These are phyloP conservation scores for Drosophila formosana DNA, from an alignment of 2,888 invertebrate genomes.

Conservation along the genomic window DNA sequence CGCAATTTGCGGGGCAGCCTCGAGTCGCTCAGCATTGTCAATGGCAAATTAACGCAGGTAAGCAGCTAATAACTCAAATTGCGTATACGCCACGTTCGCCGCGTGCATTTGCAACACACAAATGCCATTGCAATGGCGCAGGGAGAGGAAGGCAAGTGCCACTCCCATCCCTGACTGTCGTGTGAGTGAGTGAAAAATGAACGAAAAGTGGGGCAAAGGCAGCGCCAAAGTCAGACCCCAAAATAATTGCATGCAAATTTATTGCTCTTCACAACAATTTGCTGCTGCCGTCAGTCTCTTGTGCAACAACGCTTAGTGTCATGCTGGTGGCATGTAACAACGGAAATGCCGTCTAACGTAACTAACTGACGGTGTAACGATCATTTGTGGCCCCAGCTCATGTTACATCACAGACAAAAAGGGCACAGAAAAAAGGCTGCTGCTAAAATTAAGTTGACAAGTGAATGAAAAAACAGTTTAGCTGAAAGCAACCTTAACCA, in stretches of 20 bases:
- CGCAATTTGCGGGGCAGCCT: slow-evolving; percentile 90
- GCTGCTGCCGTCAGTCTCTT: slow-evolving; percentile 22
- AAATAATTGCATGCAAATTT: slow-evolving; percentile 59
- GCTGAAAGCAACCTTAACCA: no score
- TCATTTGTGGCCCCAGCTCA: slow-evolving; percentile 33
- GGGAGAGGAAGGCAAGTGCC: not conserved
- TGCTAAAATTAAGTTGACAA: slow-evolving; percentile 12
- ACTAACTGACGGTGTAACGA: slow-evolving; percentile 28
- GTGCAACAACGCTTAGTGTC: slow-evolving; percentile 42
- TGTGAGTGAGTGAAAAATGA: slow-evolving; percentile 25
- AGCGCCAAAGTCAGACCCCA: slow-evolving; percentile 37
- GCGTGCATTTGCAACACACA: not conserved
- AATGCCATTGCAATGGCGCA: no score
- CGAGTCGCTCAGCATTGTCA: slow-evolving; percentile 92
- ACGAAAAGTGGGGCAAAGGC: slow-evolving; percentile 15
- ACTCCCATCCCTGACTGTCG: not conserved
- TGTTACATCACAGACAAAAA: slow-evolving; percentile 17
- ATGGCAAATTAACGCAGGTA: slow-evolving; percentile 88
- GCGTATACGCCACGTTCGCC: slow-evolving; percentile 30
- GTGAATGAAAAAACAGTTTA: not conserved
- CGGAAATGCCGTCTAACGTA: slow-evolving; percentile 17
- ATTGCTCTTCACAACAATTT: slow-evolving; percentile 48
- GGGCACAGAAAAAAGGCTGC: slow-evolving; percentile 7
- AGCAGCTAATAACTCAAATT: slow-evolving; percentile 49
- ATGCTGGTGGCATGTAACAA: slow-evolving; percentile 24